Evolutionary conservation across 2,113 vertebrate species (phyloP).

Genomic region (Paracyprichromis sp.): DNA sequence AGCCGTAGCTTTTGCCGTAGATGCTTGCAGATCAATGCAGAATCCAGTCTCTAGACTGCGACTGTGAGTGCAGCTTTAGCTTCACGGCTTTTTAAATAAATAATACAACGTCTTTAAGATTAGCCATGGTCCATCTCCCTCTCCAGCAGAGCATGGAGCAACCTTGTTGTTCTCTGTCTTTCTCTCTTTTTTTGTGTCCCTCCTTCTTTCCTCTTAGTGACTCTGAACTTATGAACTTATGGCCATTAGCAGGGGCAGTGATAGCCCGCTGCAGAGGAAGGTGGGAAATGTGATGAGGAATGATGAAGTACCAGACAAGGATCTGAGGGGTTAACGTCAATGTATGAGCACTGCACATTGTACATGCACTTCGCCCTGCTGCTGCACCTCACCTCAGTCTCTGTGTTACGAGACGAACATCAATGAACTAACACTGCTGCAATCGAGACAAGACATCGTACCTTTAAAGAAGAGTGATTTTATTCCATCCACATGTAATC

Average conservation of each 20-base stretch:
- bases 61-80: slow-evolving; percentile 58
- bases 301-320: background rate
- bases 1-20: slow-evolving; percentile 31
- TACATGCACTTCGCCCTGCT: slow-evolving; percentile 39
- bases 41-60: slow-evolving; percentile 43
- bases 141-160: slow-evolving; percentile 44
- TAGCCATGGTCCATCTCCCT: slow-evolving; percentile 66
- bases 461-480: slow-evolving; percentile 48
- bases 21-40: slow-evolving; percentile 52
- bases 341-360: slow-evolving; percentile 19
- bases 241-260: slow-evolving; percentile 27
- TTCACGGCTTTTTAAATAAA: slow-evolving; percentile 73
- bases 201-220: background rate
- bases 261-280: slow-evolving; percentile 2
- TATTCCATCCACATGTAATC: slow-evolving; percentile 60
- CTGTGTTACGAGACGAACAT: slow-evolving; percentile 21
- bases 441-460: slow-evolving; percentile 42
- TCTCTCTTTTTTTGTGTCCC: slow-evolving; percentile 38
- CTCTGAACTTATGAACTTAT: slow-evolving; percentile 63
- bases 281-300: slow-evolving; percentile 11
- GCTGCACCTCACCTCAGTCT: slow-evolving; percentile 21
- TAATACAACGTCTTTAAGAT: slow-evolving; percentile 71
- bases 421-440: slow-evolving; percentile 35
- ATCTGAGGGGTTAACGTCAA: slow-evolving; percentile 15
- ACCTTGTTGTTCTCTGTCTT: slow-evolving; percentile 23